Evolutionary conservation across 1,140 invertebrate species (phyloP), one percentile per base, ranked within the genome.

Genomic region (Geopemphigus sp.): DNA sequence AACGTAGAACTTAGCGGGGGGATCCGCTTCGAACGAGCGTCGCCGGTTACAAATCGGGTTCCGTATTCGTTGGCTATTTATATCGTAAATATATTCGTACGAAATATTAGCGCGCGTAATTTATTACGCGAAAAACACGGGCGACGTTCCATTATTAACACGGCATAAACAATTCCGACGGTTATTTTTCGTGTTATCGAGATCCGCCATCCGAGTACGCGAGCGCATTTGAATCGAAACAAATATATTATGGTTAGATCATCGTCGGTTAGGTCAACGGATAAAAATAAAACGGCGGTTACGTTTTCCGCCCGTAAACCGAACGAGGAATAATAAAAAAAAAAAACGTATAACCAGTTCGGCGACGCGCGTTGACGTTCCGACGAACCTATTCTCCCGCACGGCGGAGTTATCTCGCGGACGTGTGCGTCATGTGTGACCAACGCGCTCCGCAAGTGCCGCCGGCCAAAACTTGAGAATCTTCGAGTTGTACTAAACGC

Each of bases 201-300:
- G 14, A 68, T 50, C 15, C 22, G 24, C 22, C 10, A 15, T 68
- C 3, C 32, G 32, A 39, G 32, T 39, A 39, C 32, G 32, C 3
- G 8, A 39, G 8, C 32, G 32, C n/a, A n/a, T 39, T 39, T 39
- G 32, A 8, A 39, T 39, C 32, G 0, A 26, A 72, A 5, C 53
- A 39, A 19, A 26, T 39, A 39, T 39, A 76, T 5, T 19, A 22
- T 24, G 72, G 32, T 76, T 76, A 76, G 72, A 45, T 76, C 72
- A 76, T 76, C 72, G 15, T 57, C 57, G 54, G 32, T 59, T 76
- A 76, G 32, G 15, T 45, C 72, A 76, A 76, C 72, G 32, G 72
- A 22, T 76, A 59, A 76, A 32, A 76, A 76, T 76, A 76, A 59
- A 76, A 59, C 17, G 29, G 6, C 14, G 17, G 53, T 29, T 72